Evolutionary conservation across 2,888 invertebrate genomes (phyloP).

Genomic region (Melanostoma scalare): DNA sequence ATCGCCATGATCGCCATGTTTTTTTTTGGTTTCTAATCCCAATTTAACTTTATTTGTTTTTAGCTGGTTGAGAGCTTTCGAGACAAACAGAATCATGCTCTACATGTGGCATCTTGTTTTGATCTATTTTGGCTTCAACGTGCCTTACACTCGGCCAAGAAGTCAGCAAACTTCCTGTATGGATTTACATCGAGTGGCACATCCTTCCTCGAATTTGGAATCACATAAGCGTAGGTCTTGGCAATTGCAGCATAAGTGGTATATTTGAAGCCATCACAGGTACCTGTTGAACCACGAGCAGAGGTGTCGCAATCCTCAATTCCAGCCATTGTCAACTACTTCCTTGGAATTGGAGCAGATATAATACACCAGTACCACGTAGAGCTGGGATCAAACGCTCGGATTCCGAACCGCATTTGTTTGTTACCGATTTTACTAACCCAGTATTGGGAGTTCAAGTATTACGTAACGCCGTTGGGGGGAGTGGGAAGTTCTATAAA

Average conservation of each 20-base stretch:
- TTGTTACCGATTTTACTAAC: constrained; percentile 88
- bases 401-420: constrained; percentile 99
- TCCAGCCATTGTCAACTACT: constrained; percentile 98
- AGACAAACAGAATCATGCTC: too few relatives aligned
- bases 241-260: constrained; percentile 99
- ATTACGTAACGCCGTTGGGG: too few relatives aligned
- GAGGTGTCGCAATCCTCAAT: constrained; percentile 99
- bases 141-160: constrained; percentile 83
- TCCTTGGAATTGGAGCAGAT: constrained; percentile 99
- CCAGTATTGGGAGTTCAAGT: too few relatives aligned
- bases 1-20: too few relatives aligned
- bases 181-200: constrained; percentile 96
- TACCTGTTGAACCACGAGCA: constrained; percentile 98
- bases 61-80: too few relatives aligned
- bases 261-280: constrained; percentile 99
- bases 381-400: constrained; percentile 99
- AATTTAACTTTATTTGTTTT: too few relatives aligned
- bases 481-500: too few relatives aligned
- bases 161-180: constrained; percentile 97
- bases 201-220: constrained; percentile 99
- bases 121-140: constrained; percentile 49
- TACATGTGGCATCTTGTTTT: too few relatives aligned
- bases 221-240: constrained; percentile 98
- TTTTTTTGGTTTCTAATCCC: too few relatives aligned
- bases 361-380: constrained; percentile 99